Evolutionary conservation across 2,113 vertebrate species (phyloP), one percentile per base, ranked within the genome.

Genomic region (Oncorhynchus tshawytscha): DNA sequence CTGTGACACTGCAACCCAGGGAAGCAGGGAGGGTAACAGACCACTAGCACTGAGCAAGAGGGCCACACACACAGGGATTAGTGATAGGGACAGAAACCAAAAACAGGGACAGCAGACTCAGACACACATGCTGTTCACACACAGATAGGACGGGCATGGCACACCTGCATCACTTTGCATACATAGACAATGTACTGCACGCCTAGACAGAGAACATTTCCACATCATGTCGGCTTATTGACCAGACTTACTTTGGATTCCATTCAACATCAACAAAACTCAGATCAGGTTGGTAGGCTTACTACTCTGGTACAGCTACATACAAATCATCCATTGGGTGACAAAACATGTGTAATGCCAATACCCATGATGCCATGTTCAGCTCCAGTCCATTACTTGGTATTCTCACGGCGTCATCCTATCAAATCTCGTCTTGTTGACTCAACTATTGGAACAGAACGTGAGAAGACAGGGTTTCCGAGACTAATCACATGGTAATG

Each of bases 41-140:
- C 76, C 60, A 67, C 82, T 65, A 34, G 67, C 62, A 51, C 59
- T 81, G 72, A 72, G 66, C 57, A 49, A 27, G 8, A 78, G 72
- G 69, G 27, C 22, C 34, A 48, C 34, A 15, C 39, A n/a, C n/a
- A 70, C 39, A 24, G 5, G 60, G n/a, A 24, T 64, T 64, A 24
- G 60, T 25, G 22, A 11, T 18, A 11, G 60, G 62, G 62, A 64
- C 62, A 24, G 62, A 25, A 25, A 24, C 62, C 68, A 49, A 15
- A 68, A 5, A 64, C 34, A 48, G 25, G 59, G 59, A 62, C 66
- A 59, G 25, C 22, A 24, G 48, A 72, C 62, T 45, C 66, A 69
- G 25, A 65, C 64, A 71, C 72, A 39, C 13, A 76, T 29, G 27
- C 68, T 66, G 18, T 22, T 64, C n/a, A 74, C n/a, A 67, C 39